Percentiles rank a stretch among this genome's conserved stretches.
Evolutionary conservation across 2,888 invertebrate species (phyloP).

Genomic region (Nomada ruficornis): DNA sequence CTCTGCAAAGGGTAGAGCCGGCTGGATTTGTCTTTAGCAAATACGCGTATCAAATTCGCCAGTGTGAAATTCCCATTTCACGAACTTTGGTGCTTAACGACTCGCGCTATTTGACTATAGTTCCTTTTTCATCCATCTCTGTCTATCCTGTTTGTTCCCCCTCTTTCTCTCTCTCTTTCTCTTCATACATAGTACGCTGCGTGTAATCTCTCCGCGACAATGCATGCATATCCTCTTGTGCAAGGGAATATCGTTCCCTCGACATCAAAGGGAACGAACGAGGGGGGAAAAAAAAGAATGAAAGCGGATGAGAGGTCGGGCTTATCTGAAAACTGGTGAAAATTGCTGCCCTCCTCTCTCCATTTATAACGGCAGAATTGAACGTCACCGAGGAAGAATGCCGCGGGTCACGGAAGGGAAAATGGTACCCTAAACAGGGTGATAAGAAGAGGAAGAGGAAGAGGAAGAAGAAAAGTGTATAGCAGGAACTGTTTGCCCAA

Average conservation of each 20-base stretch:
- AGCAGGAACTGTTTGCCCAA: constrained; percentile 1
- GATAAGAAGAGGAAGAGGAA: constrained; percentile 16
- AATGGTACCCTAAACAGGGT: constrained; percentile 23
- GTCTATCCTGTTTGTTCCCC: neutral
- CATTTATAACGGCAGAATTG: constrained; percentile 53
- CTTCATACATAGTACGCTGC: neutral
- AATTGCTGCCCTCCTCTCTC: constrained; percentile 44
- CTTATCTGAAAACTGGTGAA: constrained; percentile 47
- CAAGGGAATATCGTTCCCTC: constrained; percentile 33
- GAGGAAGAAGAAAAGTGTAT: neutral
- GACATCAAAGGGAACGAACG: constrained; percentile 50
- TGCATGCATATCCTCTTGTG: constrained; percentile 37
- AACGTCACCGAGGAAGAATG: constrained; percentile 49
- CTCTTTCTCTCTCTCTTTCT: neutral
- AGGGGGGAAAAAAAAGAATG: constrained; percentile 29
- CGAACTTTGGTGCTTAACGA: constrained; percentile 31
- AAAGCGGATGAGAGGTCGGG: constrained; percentile 41
- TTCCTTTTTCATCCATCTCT: neutral
- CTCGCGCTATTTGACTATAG: constrained; percentile 28
- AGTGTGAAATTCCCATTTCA: constrained; percentile 28
- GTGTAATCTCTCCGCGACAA: constrained; percentile 50
- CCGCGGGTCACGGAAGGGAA: constrained; percentile 25
- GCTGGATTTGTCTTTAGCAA: constrained; percentile 19
- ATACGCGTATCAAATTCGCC: constrained; percentile 23
- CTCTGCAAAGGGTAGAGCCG: neutral